phyloP scores from a whole-genome alignment of 2,888 invertebrate species.

The Dasypolia templi region DNA sequence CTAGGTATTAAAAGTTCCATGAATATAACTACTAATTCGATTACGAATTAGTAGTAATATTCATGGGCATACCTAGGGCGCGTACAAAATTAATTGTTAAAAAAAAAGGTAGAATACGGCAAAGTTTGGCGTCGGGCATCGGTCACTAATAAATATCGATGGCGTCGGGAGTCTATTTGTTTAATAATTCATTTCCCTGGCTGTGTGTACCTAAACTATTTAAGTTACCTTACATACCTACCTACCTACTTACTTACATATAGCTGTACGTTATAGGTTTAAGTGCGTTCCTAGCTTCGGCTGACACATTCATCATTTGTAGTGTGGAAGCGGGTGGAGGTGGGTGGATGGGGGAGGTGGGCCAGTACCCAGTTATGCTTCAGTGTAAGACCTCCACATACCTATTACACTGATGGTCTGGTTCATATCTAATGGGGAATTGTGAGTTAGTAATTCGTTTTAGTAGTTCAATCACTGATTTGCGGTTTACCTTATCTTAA shows the following conservation, averaged over 20 bases:
- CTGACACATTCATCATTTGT: conserved; percentile 70
- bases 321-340: not conserved
- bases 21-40: no score
- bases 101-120: no score
- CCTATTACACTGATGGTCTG: not conserved
- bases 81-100: no score
- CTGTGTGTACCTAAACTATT: not conserved
- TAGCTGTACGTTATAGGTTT: conserved; percentile 26
- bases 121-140: not conserved
- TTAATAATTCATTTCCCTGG: not conserved
- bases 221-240: not conserved
- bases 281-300: conserved; percentile 69
- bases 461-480: not conserved
- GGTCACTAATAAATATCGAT: no score
- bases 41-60: no score
- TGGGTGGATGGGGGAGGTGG: no score
- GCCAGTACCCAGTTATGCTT: not conserved
- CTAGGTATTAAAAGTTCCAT: no score
- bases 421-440: not conserved
- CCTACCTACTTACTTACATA: not conserved
- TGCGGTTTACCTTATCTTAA: not conserved
- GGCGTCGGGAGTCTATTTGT: not conserved
- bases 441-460: not conserved
- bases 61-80: no score
- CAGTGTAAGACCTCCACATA: not conserved